A percentile compares a stretch with the other conserved stretches of the same genome.
Evolutionary conservation across 2,888 invertebrate species (phyloP).

Genomic region (Pseudoips prasinana): DNA sequence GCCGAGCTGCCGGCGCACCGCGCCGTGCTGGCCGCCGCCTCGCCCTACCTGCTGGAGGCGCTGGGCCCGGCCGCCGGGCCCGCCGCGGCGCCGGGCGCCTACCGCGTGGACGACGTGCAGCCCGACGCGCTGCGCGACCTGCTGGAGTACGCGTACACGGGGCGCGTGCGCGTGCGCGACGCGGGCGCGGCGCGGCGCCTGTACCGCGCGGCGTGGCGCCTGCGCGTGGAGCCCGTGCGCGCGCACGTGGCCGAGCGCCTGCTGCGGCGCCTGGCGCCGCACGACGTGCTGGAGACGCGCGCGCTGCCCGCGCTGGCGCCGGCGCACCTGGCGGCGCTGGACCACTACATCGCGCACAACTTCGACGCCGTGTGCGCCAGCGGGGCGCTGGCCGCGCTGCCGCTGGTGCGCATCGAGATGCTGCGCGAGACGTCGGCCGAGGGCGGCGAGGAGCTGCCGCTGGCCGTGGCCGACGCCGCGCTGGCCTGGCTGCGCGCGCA

Average conservation of each 20-base stretch:
- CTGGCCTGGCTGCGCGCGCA: conserved; percentile 83
- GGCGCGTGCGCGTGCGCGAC: conserved; percentile 79
- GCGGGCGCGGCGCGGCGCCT: conserved; percentile 85
- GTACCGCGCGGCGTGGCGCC: conserved; percentile 89
- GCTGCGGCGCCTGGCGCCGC: conserved; percentile 82
- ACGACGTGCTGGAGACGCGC: conserved; percentile 82
- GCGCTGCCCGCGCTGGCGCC: conserved; percentile 85
- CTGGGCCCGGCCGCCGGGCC: conserved; percentile 80
- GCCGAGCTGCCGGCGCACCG: conserved; percentile 85
- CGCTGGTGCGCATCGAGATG: conserved; percentile 87
- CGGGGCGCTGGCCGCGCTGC: conserved; percentile 84
- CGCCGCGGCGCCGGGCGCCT: too few species aligned
- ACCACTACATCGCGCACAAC: conserved; percentile 86
- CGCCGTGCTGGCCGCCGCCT: conserved; percentile 90
- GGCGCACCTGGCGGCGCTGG: conserved; percentile 75
- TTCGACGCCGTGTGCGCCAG: conserved; percentile 84
- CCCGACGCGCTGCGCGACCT: conserved; percentile 86
- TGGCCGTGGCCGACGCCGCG: conserved; percentile 83
- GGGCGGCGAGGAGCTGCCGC: conserved; percentile 81
- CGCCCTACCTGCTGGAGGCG: conserved; percentile 88
- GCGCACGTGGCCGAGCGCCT: conserved; percentile 86
- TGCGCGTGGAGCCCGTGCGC: conserved; percentile 89
- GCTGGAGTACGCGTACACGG: conserved; percentile 92
- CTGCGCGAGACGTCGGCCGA: conserved; percentile 87
- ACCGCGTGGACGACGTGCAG: conserved; percentile 49